phyloP scores from a whole-genome alignment of 2,888 invertebrate genomes.

The Spodoptera littoralis region DNA sequence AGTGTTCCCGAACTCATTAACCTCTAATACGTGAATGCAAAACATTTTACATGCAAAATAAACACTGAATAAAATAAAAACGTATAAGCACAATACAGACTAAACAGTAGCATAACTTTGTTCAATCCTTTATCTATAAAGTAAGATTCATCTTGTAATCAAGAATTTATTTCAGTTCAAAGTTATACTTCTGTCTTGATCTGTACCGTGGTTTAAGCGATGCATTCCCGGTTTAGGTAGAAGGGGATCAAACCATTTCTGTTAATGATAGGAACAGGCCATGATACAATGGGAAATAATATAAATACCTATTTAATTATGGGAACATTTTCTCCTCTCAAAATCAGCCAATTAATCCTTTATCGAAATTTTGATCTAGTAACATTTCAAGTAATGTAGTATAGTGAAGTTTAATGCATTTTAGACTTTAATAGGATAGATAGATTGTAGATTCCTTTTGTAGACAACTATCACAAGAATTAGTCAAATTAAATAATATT shows the following conservation, averaged over 20 bases:
- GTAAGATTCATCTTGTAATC: neutral
- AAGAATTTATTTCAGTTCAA: constrained; percentile 2
- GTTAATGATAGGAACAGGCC: constrained; percentile 83
- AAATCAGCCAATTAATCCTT: constrained; percentile 72
- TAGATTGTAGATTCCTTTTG: constrained; percentile 8
- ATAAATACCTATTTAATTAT: constrained; percentile 79
- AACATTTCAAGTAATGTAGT: constrained; percentile 64
- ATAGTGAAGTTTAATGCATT: constrained; percentile 32
- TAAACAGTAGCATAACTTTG: constrained; percentile 35
- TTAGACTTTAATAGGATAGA: constrained; percentile 19
- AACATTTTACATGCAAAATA: constrained; percentile 87
- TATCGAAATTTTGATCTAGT: constrained; percentile 70
- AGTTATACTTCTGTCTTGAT: constrained; percentile 39
- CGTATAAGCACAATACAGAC: constrained; percentile 58
- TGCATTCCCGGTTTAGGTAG: constrained; percentile 76
- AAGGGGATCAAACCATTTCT: constrained; percentile 66
- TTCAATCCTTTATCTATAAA: neutral
- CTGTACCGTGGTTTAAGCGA: constrained; percentile 73
- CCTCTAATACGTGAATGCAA: constrained; percentile 81
- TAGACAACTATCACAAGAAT: too few relatives aligned
- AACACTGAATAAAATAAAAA: constrained; percentile 80
- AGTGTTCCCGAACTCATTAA: constrained; percentile 70
- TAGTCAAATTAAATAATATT: too few relatives aligned
- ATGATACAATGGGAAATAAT: constrained; percentile 80
- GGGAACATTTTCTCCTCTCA: constrained; percentile 68